Conservation (phyloP, 2,113 vertebrate genomes). For the Platysteira castanea region DNA sequence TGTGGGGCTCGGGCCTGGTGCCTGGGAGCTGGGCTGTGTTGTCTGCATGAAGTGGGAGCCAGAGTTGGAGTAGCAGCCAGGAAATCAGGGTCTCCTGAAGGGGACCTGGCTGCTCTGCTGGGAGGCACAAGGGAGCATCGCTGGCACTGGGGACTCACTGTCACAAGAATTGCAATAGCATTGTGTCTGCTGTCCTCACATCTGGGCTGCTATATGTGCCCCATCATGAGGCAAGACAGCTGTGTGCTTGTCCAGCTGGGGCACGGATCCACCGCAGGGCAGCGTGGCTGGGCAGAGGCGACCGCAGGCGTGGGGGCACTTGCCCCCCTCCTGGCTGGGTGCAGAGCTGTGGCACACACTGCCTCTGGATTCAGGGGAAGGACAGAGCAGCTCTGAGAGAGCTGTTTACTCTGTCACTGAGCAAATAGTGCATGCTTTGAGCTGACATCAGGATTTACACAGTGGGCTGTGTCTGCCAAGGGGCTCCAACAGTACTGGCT, state of each 20-base stretch:
- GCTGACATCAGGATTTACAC: background rate
- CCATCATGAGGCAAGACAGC: fast-evolving
- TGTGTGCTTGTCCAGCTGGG: background rate
- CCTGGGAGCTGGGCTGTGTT: background rate
- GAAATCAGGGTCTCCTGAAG: too few species aligned
- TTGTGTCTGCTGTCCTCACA: background rate
- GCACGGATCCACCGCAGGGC: background rate
- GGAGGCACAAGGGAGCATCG: fast-evolving
- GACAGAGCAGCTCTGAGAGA: background rate
- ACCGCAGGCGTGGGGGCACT: fast-evolving
- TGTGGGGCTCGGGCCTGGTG: fast-evolving
- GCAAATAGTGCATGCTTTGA: fast-evolving
- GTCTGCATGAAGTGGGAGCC: fast-evolving
- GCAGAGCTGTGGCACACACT: fast-evolving
- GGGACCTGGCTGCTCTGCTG: background rate
- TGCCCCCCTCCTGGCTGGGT: fast-evolving
- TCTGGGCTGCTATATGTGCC: background rate
- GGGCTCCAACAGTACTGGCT: background rate
- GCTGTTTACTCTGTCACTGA: background rate
- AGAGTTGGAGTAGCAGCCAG: background rate
- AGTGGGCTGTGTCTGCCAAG: background rate
- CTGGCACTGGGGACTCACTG: fast-evolving
- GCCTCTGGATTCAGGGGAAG: background rate
- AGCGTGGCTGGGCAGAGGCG: fast-evolving
- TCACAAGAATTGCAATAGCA: fast-evolving